A percentile compares a stretch with the other conserved stretches of the same genome.
phyloP scores from a whole-genome alignment of 2,888 invertebrate genomes.

The Disparrhopalites patrizii region DNA sequence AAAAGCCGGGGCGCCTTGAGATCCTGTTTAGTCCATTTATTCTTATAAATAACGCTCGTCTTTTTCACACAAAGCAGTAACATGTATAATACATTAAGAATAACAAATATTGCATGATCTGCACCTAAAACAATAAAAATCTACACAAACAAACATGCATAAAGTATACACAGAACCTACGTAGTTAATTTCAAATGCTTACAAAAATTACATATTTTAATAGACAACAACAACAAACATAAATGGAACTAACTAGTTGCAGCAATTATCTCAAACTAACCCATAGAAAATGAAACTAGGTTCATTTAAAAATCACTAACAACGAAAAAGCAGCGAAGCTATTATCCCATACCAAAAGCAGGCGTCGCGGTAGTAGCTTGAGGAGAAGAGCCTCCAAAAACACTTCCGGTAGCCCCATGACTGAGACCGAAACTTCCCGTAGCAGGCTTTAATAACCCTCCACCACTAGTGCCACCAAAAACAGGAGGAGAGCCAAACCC shows the following conservation, averaged over 20 bases:
- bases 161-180: too few species aligned
- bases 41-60: too few species aligned
- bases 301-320: not conserved
- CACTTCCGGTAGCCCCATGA: slow-evolving; percentile 6
- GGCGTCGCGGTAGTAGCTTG: not conserved
- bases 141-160: too few species aligned
- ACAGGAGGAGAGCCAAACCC: slow-evolving; percentile 5
- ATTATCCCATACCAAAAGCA: slow-evolving; percentile 3
- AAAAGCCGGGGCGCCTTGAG: slow-evolving; percentile 6
- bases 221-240: not conserved
- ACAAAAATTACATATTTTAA: not conserved
- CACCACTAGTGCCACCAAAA: slow-evolving; percentile 7
- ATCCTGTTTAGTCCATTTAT: not conserved
- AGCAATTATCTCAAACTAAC: not conserved
- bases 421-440: not conserved
- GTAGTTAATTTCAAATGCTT: too few species aligned
- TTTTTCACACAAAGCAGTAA: too few species aligned
- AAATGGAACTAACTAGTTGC: not conserved
- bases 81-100: too few species aligned
- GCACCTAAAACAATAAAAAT: too few species aligned
- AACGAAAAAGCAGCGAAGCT: not conserved
- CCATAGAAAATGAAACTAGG: not conserved
- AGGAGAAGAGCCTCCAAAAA: not conserved
- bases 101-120: too few species aligned
- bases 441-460: not conserved